Conservation (phyloP, 92 coral and sea anemone genomes). For the Palythoa caribaeorum region DNA sequence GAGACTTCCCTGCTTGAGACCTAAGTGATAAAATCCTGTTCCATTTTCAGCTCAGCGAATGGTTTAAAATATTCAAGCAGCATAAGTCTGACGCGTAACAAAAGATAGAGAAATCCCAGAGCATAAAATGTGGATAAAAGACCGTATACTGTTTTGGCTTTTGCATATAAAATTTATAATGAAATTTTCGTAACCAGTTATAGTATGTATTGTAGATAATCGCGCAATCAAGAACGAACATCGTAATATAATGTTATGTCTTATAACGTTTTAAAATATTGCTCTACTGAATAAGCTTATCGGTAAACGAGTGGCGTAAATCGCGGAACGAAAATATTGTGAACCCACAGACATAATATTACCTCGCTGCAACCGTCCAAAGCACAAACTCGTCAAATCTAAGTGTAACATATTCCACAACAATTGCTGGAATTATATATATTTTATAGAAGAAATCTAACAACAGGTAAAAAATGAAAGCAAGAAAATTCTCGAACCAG, state of each 20-base stretch:
- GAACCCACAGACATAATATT: conserved; percentile 26
- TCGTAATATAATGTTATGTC: neutral
- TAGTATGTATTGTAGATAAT: neutral
- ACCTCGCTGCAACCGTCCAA: neutral
- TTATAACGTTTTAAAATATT: conserved; percentile 21
- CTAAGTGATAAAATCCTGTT: neutral
- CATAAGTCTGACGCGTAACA: neutral
- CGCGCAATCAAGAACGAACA: conserved; percentile 24
- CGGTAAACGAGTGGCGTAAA: conserved; percentile 22
- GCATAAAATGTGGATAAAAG: conserved; percentile 9
- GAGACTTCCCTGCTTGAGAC: neutral
- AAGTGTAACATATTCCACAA: neutral
- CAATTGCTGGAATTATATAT: neutral
- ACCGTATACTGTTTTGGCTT: neutral
- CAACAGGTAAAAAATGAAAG: neutral
- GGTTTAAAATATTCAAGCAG: neutral
- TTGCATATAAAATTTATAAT: neutral
- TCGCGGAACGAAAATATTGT: conserved; percentile 1
- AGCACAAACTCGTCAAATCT: neutral
- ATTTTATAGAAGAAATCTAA: neutral
- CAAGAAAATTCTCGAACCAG: conserved; percentile 6
- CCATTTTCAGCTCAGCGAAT: neutral
- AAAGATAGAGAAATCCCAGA: neutral
- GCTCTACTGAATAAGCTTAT: neutral
- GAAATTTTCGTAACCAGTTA: neutral